Evolutionary conservation across 2,797 vertebrate species (phyloP), one percentile per base, ranked within the genome.

Genomic region (Melanotaenia trifasciata): DNA sequence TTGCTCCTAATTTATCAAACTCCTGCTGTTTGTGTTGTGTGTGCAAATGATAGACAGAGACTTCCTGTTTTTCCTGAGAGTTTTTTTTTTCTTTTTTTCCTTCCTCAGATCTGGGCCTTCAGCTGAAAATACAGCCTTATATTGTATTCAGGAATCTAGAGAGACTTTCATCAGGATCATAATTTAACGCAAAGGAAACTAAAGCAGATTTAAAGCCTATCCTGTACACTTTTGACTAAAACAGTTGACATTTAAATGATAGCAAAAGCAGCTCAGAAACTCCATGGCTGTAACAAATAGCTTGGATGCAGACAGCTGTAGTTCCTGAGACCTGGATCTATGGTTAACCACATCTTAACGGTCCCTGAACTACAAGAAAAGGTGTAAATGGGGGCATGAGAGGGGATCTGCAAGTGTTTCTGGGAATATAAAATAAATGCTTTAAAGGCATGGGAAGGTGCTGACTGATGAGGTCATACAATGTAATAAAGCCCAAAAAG

Each of bases 391-490:
- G 81, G 83, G 77, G 69, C 36, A 32, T 1, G 36, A 36, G 43
- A 30, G 58, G 64, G 16, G 24, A 60, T 57, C 53, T 83, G 81
- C 83, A 89, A 86, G 76, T 87, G 79, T 87, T 92, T 93, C 86
- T 89, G 87, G 90, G 86, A 93, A 92, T 77, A 79, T 64, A 63
- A 87, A 89, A 78, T 69, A 74, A 86, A 81, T 43, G 76, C 83
- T 83, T 79, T 79, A 78, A 77, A 85, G 87, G 84, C 86, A 87
- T 76, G 80, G 85, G 76, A 84, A 79, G 76, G 79, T 40, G 80
- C 70, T 84, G 90, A 82, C 72, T 86, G 87, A 90, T 92, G 87
- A 93, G 87, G 86, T 92, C 91, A 90, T 71, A 70, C 75, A 76
- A 84, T 87, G 79, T 77, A 83, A 91, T 84, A 79, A 72, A 84